Base-by-base conservation (phyloP, 2,113 vertebrate species). In the Percopsis transmontana region DNA sequence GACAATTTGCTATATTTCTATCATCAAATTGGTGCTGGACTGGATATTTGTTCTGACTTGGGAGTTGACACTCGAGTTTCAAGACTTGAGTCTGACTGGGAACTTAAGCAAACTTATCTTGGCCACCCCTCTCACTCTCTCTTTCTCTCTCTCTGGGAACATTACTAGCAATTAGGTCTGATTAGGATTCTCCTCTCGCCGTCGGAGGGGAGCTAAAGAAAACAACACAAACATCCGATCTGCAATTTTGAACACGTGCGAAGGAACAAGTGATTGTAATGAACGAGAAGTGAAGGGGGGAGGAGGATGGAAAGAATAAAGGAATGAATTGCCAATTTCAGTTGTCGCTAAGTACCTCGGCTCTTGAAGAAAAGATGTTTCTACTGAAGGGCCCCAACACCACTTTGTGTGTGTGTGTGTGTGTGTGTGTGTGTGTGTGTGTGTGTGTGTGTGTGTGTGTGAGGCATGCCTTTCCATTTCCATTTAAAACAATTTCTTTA, bases 361-460 rank as follows among this genome's bases (percentile, higher is more conserved):
- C 82, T 84, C 75, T 85, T 72, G 62, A 84, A 69, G 51, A 84
- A 83, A 84, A 87, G 77, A 79, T 82, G 71, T 81, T 85, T 85
- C 70, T 58, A 58, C 63, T 67, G 53, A 79, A 79, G 77, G 60
- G 70, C 65, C 72, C 45, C 45, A 53, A 67, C 61, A 45, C 53
- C 21, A 66, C 58, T 19, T 9, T 13, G 44, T 39, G 60, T 64
- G 50, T 41, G 50, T 38, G 47, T 58, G 47, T 54, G 51, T 57
- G 33, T 44, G 56, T 42, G 23, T 52, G 50, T 51, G 67, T 45
- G 39, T 40, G 20, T 41, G 41, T 40, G 39, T 21, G 12, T 42
- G 16, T 18, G 15, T 58, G 16, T 39, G 24, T 39, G 33, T 18
- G 33, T 57, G 13, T 18, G 16, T 38, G 33, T 24, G 15, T 24